These are phyloP conservation scores for Rattus rattus DNA, from an alignment of 2,113 vertebrate genomes.

Conservation along the genomic window DNA sequence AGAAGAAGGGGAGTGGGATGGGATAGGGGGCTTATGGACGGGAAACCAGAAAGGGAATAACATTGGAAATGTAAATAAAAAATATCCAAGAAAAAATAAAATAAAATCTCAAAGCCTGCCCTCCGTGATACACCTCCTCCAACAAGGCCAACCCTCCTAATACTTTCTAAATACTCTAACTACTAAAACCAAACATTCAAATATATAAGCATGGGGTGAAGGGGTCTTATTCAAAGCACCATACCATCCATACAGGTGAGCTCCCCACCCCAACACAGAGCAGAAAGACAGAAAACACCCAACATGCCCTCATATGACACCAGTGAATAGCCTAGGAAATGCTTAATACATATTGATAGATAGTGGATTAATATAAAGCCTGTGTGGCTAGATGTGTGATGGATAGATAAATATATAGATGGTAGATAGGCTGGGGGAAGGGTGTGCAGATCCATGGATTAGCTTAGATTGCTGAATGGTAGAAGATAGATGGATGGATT, in stretches of 20 bases:
- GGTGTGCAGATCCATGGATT: neutral
- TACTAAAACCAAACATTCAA: neutral
- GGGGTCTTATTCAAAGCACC: neutral
- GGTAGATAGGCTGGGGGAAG: neutral
- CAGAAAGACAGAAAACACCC: neutral
- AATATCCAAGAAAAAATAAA: too few relatives aligned
- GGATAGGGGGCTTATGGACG: too few relatives aligned
- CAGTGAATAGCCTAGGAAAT: neutral
- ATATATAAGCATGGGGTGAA: neutral
- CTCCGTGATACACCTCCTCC: neutral
- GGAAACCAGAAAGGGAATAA: too few relatives aligned
- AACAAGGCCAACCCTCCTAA: neutral
- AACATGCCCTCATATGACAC: neutral
- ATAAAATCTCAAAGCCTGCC: neutral
- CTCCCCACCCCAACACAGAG: neutral
- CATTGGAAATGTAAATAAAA: too few relatives aligned
- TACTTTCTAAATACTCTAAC: neutral
- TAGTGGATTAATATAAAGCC: neutral
- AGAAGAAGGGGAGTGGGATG: too few relatives aligned
- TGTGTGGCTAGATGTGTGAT: neutral
- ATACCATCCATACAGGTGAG: neutral
- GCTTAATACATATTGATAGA: neutral
- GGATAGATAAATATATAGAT: neutral
- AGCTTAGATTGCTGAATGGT: neutral
- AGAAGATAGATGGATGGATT: neutral